Conservation (phyloP, 2,113 vertebrate genomes). For the Orycteropus afer region DNA sequence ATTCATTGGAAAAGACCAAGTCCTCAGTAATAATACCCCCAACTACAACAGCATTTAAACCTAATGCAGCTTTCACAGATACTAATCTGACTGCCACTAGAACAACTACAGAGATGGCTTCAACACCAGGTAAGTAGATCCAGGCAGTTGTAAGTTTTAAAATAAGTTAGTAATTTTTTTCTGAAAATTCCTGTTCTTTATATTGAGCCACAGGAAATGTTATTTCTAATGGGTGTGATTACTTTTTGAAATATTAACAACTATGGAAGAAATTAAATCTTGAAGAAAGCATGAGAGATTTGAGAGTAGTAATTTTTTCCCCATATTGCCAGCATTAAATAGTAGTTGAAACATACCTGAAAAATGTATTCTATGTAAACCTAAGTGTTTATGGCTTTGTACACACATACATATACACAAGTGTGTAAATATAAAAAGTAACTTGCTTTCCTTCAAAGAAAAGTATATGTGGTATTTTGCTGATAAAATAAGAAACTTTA, state of each 20-base stretch:
- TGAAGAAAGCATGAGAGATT: constrained; percentile 14
- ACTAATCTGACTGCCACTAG: constrained; percentile 58
- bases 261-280: constrained; percentile 4
- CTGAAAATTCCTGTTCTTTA: neutral
- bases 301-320: neutral
- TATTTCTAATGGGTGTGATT: constrained; percentile 35
- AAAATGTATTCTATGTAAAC: neutral
- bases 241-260: constrained; percentile 50
- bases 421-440: neutral
- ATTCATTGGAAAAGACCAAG: constrained; percentile 80
- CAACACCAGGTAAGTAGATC: constrained; percentile 73
- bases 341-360: constrained; percentile 2
- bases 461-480: neutral
- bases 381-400: neutral
- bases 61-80: constrained; percentile 72
- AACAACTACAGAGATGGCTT: constrained; percentile 61
- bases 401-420: neutral
- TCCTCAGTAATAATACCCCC: constrained; percentile 76
- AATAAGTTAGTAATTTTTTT: neutral
- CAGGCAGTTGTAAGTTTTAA: neutral
- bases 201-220: neutral
- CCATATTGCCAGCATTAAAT: neutral
- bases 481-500: constrained; percentile 39
- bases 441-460: constrained; percentile 33
- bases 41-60: constrained; percentile 60